Base-by-base conservation (phyloP, 2,797 vertebrate genomes). In the Clamator glandarius region DNA sequence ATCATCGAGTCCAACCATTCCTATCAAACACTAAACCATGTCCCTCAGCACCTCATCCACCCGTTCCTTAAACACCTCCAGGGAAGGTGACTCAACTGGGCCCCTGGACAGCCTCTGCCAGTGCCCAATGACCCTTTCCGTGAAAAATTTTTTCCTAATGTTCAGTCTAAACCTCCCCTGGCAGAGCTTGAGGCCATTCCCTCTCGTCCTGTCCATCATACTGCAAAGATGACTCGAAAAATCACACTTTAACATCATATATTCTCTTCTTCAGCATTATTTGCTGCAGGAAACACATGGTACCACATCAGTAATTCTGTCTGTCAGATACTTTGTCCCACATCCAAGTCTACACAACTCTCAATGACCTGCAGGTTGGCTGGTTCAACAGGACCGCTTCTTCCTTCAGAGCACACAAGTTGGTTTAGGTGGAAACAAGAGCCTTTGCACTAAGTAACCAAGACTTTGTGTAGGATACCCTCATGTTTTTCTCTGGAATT, bases 391-490 rank as follows among this genome's bases (percentile, higher is more conserved):
- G 33, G 4, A 23, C 10, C 36, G 5, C 33, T 35, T 50, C 39
- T 73, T 73, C 64, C 46, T 23, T 19, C 18, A n/a, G 14, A 78
- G 66, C 36, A 52, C 2, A 29, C n/a, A 55, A 46, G 54, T 15
- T 61, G 35, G 31, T 75, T 39, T 8, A 39, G 33, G 67, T 35
- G 57, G 55, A 82, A 92, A 66, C 44, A 23, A 31, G 66, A 79
- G 76, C 46, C 18, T 75, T 21, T 7, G 11, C 26, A 18, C 52
- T 42, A 46, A 82, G 35, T 39, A 55, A 79, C 29, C 1, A 0
- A 62, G 33, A 35, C 1, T 2, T 17, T 0, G 1, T 0, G 0
- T 41, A 33, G 58, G 54, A 78, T 7, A 12, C 26, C 29, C 36
- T 63, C 33, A 42, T 42, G 19, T 5, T 64, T 41, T 78, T 64